Evolutionary conservation across 1,140 invertebrate species (phyloP).

Genomic region (Laupala kohalensis): DNA sequence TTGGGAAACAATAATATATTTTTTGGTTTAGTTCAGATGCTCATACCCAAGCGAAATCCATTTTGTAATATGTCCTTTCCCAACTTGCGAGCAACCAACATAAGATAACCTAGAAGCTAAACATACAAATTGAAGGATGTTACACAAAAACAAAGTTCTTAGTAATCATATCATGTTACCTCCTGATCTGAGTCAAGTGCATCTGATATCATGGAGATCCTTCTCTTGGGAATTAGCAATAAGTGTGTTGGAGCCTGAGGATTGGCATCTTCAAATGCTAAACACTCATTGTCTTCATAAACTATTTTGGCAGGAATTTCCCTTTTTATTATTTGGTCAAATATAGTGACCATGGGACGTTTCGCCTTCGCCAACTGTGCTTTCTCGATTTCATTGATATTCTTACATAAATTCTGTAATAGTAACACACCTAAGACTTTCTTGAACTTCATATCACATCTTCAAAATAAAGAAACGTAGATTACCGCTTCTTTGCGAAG

Average conservation of each 20-base stretch:
- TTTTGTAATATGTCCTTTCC: conserved; percentile 53
- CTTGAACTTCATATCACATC: too few species aligned
- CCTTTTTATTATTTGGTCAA: conserved; percentile 86
- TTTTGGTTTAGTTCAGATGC: too few species aligned
- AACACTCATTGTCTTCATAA: conserved; percentile 83
- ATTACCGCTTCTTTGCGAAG: too few species aligned
- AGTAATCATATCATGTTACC: too few species aligned
- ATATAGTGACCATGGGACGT: conserved; percentile 75
- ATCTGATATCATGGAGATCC: conserved; percentile 66
- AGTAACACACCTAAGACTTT: too few species aligned
- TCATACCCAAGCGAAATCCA: conserved; percentile 53
- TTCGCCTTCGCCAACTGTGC: conserved; percentile 50
- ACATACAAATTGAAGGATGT: too few species aligned
- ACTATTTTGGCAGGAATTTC: conserved; percentile 91
- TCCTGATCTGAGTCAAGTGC: conserved; percentile 57
- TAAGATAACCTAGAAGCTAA: conserved; percentile 51
- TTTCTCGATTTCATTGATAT: conserved; percentile 59
- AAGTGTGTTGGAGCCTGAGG: conserved; percentile 92
- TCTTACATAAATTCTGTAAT: too few species aligned
- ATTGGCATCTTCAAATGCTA: conserved; percentile 77
- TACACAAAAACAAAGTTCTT: too few species aligned
- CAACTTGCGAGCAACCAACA: conserved; percentile 65
- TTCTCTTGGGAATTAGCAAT: conserved; percentile 88
- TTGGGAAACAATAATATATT: too few species aligned
- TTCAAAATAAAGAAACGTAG: too few species aligned